Base-by-base conservation (phyloP, 2,888 invertebrate species). In the Pterostichus niger region DNA sequence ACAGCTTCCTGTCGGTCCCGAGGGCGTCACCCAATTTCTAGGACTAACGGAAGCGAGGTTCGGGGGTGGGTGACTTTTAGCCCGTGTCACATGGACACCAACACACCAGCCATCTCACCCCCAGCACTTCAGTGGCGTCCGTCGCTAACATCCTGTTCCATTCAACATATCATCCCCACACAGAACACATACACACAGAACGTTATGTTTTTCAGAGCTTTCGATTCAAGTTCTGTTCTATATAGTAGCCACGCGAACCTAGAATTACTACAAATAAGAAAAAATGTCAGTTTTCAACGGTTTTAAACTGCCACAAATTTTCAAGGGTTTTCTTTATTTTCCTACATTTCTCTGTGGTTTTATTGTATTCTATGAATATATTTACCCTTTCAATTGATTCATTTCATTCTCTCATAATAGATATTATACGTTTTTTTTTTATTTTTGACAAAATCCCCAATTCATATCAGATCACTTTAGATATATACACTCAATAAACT, bases 131-230 rank as follows among this genome's bases (percentile, higher is more conserved):
- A 40, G 35, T 68, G 68, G 68, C 68, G 73, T 73, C 46, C 49
- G 44, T 52, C 40, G 56, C 59, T 13, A 77, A 77, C 77, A 59
- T 77, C 77, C 77, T 77, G 77, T 59, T 59, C 15, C 59, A 59
- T 77, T 59, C 77, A 77, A 77, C 77, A 77, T 40, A 77, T 59
- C 77, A 77, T 56, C 40, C 76, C 13, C 54, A 52, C 54, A n/a
- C 52, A 40, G 0, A 9, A 6, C 7, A 40, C 6, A 40, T 5
- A 9, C 40, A 9, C 6, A 9, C 7, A 49, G 10, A 49, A 76
- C 54, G 54, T 54, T 56, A 52, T 52, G 24, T 52, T 61, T 33
- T 52, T 52, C 52, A 24, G 24, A 1, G 24, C 3, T 24, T 31
- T 33, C 61, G 31, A 31, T 61, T 35, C 40, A 6, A 6, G 35